These are phyloP conservation scores for Diplazon laetatorius DNA, from an alignment of 2,888 invertebrate species.

Conservation along the genomic window DNA sequence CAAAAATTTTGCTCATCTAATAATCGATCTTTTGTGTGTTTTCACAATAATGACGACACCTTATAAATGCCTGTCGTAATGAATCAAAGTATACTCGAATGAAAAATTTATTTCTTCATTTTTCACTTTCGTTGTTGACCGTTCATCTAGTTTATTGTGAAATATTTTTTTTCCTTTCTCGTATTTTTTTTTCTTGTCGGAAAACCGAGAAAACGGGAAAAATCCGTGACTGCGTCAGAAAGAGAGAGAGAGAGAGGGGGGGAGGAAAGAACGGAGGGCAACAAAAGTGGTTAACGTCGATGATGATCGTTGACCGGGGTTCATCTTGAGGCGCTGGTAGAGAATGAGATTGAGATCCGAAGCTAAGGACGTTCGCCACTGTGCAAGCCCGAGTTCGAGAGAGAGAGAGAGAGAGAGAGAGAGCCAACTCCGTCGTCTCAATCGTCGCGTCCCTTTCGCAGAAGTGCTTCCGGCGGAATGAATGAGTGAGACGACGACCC, in stretches of 20 bases:
- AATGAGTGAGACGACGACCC: slow-evolving; percentile 70
- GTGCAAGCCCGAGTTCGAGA: too few species aligned
- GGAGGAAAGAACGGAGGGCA: background rate
- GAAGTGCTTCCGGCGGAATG: slow-evolving; percentile 77
- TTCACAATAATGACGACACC: too few species aligned
- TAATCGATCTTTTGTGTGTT: too few species aligned
- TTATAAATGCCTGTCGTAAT: too few species aligned
- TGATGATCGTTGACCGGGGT: slow-evolving; percentile 48
- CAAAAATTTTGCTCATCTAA: too few species aligned
- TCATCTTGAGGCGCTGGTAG: slow-evolving; percentile 20
- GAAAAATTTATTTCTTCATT: too few species aligned
- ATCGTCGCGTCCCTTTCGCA: slow-evolving; percentile 71
- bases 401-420: too few species aligned
- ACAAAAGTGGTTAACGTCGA: slow-evolving; percentile 52
- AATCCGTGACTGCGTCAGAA: slow-evolving; percentile 1
- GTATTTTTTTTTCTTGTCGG: slow-evolving; percentile 7
- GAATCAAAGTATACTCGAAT: too few species aligned
- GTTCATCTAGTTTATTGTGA: background rate
- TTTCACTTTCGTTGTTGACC: background rate
- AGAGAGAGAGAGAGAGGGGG: too few species aligned
- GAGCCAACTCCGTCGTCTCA: slow-evolving; percentile 70
- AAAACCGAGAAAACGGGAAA: slow-evolving; percentile 9
- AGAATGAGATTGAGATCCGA: slow-evolving; percentile 47
- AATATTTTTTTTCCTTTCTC: background rate
- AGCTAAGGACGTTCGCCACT: slow-evolving; percentile 53